These are phyloP conservation scores for Luperina nickerlii DNA, from an alignment of 2,888 invertebrate genomes.

Conservation along the genomic window DNA sequence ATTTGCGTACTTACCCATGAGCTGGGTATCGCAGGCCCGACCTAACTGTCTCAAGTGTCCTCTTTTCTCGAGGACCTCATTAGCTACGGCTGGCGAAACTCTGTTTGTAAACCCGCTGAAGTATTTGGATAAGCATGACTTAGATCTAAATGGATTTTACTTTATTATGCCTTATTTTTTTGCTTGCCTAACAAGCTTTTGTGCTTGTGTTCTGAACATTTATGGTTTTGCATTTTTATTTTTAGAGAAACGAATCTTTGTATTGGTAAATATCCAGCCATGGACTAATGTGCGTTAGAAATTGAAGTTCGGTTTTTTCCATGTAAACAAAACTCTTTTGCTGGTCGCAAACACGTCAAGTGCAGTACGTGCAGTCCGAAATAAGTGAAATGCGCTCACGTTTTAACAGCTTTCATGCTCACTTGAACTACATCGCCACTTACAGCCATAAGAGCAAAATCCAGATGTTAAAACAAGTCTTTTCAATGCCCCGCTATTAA, in stretches of 20 bases:
- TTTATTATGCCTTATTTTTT: conserved; percentile 38
- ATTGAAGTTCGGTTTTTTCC: conserved; percentile 31
- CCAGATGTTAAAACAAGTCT: conserved; percentile 11
- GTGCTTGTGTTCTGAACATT: conserved; percentile 11
- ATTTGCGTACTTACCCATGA: conserved; percentile 66
- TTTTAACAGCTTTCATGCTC: conserved; percentile 55
- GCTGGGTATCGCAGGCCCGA: conserved; percentile 53
- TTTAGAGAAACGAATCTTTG: background rate
- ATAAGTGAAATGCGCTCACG: conserved; percentile 47
- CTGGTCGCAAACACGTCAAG: conserved; percentile 44
- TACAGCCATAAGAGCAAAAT: conserved; percentile 45
- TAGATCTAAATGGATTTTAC: conserved; percentile 56
- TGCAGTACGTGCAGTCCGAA: conserved; percentile 25
- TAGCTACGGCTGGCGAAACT: conserved; percentile 67
- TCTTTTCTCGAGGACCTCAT: conserved; percentile 62
- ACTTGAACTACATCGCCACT: conserved; percentile 45
- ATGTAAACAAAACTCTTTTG: conserved; percentile 42
- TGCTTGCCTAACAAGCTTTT: conserved; percentile 15
- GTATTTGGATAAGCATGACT: conserved; percentile 51
- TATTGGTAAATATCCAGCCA: background rate
- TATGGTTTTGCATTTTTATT: conserved; percentile 1
- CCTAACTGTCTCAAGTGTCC: conserved; percentile 67
- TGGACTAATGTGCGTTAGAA: conserved; percentile 15
- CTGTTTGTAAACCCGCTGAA: conserved; percentile 48
- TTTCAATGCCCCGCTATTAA: background rate